Evolutionary conservation across 2,113 vertebrate species (phyloP).

Genomic region (Struthidea cinerea): DNA sequence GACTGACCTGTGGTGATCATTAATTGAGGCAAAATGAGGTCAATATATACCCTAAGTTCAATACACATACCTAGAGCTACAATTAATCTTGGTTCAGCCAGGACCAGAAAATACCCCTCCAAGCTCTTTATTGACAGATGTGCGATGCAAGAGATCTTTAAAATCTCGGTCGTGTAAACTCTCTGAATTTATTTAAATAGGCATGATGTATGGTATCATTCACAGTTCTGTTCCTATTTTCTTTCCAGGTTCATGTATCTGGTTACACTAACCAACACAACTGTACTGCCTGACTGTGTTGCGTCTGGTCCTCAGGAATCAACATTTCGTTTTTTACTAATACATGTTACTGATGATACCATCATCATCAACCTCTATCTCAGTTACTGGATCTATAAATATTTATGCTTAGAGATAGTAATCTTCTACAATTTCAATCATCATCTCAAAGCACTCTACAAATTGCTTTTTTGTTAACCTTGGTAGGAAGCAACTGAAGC

Average conservation of each 20-base stretch:
- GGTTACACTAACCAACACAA: neutral
- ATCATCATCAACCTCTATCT: neutral
- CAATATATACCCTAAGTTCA: neutral
- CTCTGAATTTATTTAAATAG: neutral
- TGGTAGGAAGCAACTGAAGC: neutral
- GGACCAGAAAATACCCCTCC: neutral
- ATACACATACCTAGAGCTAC: neutral
- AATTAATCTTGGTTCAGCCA: neutral
- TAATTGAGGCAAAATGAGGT: constrained; percentile 13
- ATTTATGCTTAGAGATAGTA: neutral
- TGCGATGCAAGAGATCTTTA: neutral
- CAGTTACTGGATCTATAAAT: neutral
- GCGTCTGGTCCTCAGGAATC: neutral
- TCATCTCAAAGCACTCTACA: neutral
- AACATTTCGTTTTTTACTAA: neutral
- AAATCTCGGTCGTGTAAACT: neutral
- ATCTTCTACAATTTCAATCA: constrained; percentile 2
- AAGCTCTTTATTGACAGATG: neutral
- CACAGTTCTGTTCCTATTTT: neutral
- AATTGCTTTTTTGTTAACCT: constrained; percentile 8
- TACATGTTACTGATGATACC: neutral
- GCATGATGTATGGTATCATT: neutral
- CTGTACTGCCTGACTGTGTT: neutral
- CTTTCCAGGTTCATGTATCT: neutral
- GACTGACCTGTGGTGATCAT: neutral